phyloP scores from a whole-genome alignment of 2,797 vertebrate species.

The Lagorchestes hirsutus region DNA sequence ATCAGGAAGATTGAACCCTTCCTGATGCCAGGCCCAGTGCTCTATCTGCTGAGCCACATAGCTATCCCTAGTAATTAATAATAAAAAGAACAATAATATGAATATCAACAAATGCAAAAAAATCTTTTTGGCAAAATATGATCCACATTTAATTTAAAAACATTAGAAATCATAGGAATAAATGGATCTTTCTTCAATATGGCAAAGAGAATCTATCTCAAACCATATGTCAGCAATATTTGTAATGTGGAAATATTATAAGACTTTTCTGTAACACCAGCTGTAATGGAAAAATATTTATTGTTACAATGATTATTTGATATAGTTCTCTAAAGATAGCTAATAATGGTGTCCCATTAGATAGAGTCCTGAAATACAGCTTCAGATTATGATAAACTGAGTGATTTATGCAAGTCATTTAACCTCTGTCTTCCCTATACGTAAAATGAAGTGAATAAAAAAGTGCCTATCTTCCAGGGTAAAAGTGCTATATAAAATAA shows the following conservation, averaged over 20 bases:
- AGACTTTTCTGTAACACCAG: background rate
- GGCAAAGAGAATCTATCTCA: background rate
- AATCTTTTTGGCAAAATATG: too few species aligned
- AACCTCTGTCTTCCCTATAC: background rate
- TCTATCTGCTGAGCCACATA: too few species aligned
- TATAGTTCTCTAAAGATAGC: background rate
- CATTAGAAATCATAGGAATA: background rate
- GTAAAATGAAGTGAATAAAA: background rate
- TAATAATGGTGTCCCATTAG: background rate
- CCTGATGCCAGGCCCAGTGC: too few species aligned
- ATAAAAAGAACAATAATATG: too few species aligned
- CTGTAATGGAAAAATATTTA: background rate
- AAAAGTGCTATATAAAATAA: background rate
- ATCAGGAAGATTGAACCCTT: too few species aligned
- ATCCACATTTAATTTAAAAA: background rate
- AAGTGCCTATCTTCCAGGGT: background rate
- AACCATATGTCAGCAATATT: background rate
- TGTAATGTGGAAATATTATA: background rate
- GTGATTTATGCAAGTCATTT: background rate
- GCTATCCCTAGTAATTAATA: too few species aligned
- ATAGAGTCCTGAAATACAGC: background rate
- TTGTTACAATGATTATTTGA: background rate
- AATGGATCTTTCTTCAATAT: background rate
- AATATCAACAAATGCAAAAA: too few species aligned
- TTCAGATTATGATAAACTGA: too few species aligned